Base-by-base conservation (phyloP, 2,888 invertebrate species). In the Eristalis arbustorum region DNA sequence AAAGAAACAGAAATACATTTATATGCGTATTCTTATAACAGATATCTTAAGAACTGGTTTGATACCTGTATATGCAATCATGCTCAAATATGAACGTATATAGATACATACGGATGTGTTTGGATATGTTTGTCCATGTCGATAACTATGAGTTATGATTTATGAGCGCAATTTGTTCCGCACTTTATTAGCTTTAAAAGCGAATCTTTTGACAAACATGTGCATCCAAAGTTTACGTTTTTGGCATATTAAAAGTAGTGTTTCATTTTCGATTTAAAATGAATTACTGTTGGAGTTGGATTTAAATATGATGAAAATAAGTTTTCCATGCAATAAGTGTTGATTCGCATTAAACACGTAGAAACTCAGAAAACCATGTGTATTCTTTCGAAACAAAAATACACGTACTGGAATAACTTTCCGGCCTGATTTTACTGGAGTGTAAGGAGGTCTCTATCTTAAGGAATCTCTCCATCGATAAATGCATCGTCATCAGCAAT, bases 401-500 rank as follows among this genome's bases (percentile, higher is more conserved):
- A 14, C n/a, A 6, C 4, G n/a, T n/a, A 6, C 3, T 42, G 42
- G 42, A 42, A 42, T n/a, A n/a, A n/a, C n/a, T 42, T n/a, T n/a
- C 4, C 40, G 14, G 13, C 3, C 14, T 42, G 3, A 1, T 42
- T 49, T 49, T 73, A 69, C 74, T 74, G 81, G 64, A 74, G 23
- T 73, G 64, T 18, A 18, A 1, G 49, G 6, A 18, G 18, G 5
- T 49, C 49, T 18, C 64, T 49, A 37, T 71, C 66, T 62, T 23
- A 56, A 72, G 71, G 75, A 79, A 87, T 83, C 83, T 78, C 72
- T 87, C 67, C 79, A 75, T 63, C 69, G 37, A 67, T 72, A 74
- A 82, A 78, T 87, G 87, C 87, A 83, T 37, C 83, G 72, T 87
- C 87, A 87, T 83, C 61, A 74, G 74, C 87, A 68, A 87, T 87